Conservation (phyloP, 1,140 invertebrate species). For the Orchestia grillus region DNA sequence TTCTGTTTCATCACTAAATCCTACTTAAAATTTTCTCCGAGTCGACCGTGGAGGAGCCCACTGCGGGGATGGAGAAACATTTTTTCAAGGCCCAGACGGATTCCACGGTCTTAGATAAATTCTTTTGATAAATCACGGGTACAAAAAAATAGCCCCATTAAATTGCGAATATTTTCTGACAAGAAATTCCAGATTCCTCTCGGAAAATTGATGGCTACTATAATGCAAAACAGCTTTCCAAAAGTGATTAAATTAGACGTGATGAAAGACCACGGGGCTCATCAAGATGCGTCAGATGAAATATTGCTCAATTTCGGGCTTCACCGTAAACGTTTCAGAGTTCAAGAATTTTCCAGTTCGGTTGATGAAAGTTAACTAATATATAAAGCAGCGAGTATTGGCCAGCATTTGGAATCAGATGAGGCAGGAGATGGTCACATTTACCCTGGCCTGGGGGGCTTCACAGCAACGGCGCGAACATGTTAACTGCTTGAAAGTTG, state of each 20-base stretch:
- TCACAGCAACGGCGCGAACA: not conserved
- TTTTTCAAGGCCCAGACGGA: not conserved
- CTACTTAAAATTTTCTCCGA: no score
- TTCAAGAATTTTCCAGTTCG: not conserved
- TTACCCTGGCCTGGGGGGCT: not conserved
- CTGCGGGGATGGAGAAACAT: not conserved
- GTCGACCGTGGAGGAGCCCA: not conserved
- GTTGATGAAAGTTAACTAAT: not conserved
- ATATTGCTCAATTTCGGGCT: not conserved
- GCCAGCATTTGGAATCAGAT: not conserved
- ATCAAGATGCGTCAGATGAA: not conserved
- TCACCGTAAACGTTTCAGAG: not conserved
- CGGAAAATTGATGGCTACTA: slow-evolving; percentile 10
- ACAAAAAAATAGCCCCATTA: not conserved
- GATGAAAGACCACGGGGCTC: not conserved
- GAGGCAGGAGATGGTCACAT: not conserved
- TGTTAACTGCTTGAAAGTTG: not conserved
- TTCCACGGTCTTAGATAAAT: not conserved
- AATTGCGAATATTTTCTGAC: not conserved
- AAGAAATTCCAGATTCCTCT: not conserved
- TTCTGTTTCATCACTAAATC: no score
- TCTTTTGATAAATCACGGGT: not conserved
- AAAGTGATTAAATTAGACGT: slow-evolving; percentile 16
- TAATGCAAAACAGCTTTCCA: slow-evolving; percentile 7
- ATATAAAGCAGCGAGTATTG: not conserved